These are phyloP conservation scores for Oscheius sp. DNA, from an alignment of 2,888 invertebrate genomes.

Conservation along the genomic window DNA sequence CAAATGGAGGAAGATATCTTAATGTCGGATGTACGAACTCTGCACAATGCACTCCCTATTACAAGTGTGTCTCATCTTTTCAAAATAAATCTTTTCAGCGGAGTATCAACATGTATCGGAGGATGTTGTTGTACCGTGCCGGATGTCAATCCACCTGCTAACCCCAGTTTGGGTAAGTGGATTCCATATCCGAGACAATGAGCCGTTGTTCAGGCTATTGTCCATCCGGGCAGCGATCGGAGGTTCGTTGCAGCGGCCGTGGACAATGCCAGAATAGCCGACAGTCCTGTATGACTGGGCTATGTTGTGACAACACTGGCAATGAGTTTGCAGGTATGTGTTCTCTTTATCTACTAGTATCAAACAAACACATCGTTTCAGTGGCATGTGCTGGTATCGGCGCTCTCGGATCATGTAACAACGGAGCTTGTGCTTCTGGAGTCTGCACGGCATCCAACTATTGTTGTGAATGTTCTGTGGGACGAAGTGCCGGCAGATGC, in stretches of 20 bases:
- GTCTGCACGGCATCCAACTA: conserved; percentile 64
- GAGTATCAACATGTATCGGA: conserved; percentile 56
- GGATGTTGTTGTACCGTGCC: conserved; percentile 63
- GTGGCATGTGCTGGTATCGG: conserved; percentile 65
- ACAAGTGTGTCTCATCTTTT: conserved; percentile 24
- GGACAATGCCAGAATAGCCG: conserved; percentile 57
- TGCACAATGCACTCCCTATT: conserved; percentile 61
- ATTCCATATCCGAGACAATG: background rate
- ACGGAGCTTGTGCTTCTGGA: conserved; percentile 48
- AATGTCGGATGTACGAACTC: conserved; percentile 56
- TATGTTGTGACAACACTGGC: conserved; percentile 62
- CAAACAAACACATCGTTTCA: conserved; percentile 33
- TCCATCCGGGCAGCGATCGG: conserved; percentile 61
- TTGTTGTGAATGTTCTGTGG: conserved; percentile 67
- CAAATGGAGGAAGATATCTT: conserved; percentile 59
- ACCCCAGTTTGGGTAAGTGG: conserved; percentile 35
- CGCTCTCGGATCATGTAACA: conserved; percentile 54
- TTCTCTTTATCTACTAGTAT: background rate
- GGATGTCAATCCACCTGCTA: conserved; percentile 29
- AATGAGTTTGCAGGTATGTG: conserved; percentile 59
- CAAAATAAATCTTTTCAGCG: conserved; percentile 20
- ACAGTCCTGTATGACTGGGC: conserved; percentile 65
- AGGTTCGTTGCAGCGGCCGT: conserved; percentile 58
- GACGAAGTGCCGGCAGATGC: conserved; percentile 61
- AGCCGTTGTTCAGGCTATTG: conserved; percentile 52